Evolutionary conservation across 2,113 vertebrate species (phyloP), one percentile per base, ranked within the genome.

Genomic region (Neodon shergylaensis): DNA sequence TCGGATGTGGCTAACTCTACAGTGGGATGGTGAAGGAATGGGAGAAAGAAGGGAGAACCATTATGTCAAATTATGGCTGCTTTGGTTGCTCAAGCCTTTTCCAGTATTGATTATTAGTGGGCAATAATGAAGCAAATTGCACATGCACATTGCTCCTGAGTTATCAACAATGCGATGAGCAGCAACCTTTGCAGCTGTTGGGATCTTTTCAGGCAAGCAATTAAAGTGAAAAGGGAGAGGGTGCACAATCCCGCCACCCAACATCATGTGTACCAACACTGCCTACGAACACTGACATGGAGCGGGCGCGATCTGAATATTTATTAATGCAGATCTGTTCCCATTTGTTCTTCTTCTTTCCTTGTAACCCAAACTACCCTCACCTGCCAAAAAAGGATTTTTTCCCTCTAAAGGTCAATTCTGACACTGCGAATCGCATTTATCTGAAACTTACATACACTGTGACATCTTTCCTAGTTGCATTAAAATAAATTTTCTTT

Each of bases 141-240:
- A 96, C 95, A 89, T 96, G 96, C 93, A 95, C 82, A 93, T 92
- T 90, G 95, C 91, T 98, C 89, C 82, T 97, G 96, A 95, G 93
- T 13, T 97, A 95, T 95, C 96, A 98, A 97, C 97, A 97, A 95
- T 94, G 86, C 90, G 97, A 95, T 96, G 97, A 96, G 97, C 97
- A 96, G 92, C 97, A 98, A 98, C 98, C 98, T 99, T 98, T 98
- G 98, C 73, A 98, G 97, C 97, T 97, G 97, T 98, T 98, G 97
- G 36, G 82, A 95, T 98, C 94, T 94, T 97, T 97, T 98, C 96
- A 98, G 96, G 98, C 17, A 98, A 97, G 98, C 97, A 99, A 99
- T 98, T 98, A 98, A 98, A 97, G 95, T 98, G 98, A 98, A 98
- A 99, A 98, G 98, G 98, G 97, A 98, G 97, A 97, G 84, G 49